Evolutionary conservation across 2,888 invertebrate species (phyloP), one percentile per base, ranked within the genome.

Genomic region (Auanema sp.): DNA sequence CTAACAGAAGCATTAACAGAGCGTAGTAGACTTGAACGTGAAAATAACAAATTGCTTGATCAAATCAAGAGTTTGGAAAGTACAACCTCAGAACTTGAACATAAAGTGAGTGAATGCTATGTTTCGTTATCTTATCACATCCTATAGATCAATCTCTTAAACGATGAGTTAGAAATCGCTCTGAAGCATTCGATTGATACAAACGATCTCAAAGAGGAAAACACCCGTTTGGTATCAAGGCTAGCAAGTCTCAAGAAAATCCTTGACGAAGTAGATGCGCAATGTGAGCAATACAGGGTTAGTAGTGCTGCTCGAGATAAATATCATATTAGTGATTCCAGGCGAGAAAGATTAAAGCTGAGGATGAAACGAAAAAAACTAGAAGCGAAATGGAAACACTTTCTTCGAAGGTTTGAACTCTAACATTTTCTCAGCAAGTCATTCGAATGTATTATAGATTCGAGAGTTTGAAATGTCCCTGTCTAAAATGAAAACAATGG

Each of bases 261-360:
- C 5, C 24, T 58, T 18, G 18, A 44, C 12, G 52, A 52, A 23
- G 16, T 63, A n/a, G 58, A 63, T 40, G 58, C 51, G 18, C 63
- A 63, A 21, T 63, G 63, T 24, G 63, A 63, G 40, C 25, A 58
- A 21, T 63, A 52, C 47, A 42, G 63, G 24, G 63, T 58, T 51
- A 16, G 24, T n/a, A 6, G 6, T 8, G 18, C 1, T 52, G n/a
- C n/a, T n/a, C n/a, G n/a, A n/a, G n/a, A n/a, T n/a, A n/a, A n/a
- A n/a, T n/a, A n/a, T n/a, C n/a, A n/a, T n/a, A n/a, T n/a, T n/a
- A n/a, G n/a, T n/a, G 10, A 18, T 47, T 47, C 0, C 5, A 47
- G 47, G 23, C 16, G 5, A 5, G 16, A 23, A 47, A 47, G 23
- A 47, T 18, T 8, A 16, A 23, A 23, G 47, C 47, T 47, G 47